Percentiles rank a stretch among this genome's conserved stretches.
These are phyloP conservation scores for Phyllopteryx taeniolatus DNA, from an alignment of 2,113 vertebrate species.

Conservation along the genomic window DNA sequence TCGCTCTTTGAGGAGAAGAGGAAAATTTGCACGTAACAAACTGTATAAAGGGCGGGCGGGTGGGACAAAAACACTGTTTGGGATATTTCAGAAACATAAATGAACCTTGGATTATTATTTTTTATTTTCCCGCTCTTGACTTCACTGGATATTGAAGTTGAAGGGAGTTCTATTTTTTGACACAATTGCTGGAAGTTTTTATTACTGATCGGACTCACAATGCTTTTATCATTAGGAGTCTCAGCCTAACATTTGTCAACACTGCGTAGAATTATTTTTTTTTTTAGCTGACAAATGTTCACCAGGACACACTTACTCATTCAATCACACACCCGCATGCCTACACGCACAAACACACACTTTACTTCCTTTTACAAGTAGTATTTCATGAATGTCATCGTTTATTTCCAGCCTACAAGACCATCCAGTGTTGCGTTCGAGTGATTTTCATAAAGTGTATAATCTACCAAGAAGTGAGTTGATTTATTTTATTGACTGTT, in stretches of 20 bases:
- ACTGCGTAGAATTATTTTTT: background rate
- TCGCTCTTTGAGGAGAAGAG: constrained; percentile 92
- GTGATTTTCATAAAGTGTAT: background rate
- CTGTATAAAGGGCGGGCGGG: background rate
- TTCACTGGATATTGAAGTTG: constrained; percentile 7
- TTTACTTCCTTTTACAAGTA: background rate
- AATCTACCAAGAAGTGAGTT: background rate
- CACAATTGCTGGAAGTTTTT: background rate
- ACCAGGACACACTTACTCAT: background rate
- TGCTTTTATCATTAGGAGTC: background rate
- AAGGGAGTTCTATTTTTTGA: background rate
- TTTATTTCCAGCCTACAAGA: background rate
- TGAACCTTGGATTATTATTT: background rate
- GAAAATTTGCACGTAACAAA: constrained; percentile 84
- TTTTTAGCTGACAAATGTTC: background rate
- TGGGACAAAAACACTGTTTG: background rate
- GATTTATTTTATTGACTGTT: background rate
- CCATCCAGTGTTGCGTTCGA: background rate
- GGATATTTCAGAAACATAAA: background rate
- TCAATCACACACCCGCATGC: background rate
- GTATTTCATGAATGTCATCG: background rate
- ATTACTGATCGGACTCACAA: background rate
- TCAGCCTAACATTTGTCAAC: background rate
- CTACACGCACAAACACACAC: background rate
- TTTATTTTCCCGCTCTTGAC: background rate